Percentiles rank a stretch among this genome's conserved stretches.
These are phyloP conservation scores for Oeneis ivallda DNA, from an alignment of 2,888 invertebrate genomes.

Conservation along the genomic window DNA sequence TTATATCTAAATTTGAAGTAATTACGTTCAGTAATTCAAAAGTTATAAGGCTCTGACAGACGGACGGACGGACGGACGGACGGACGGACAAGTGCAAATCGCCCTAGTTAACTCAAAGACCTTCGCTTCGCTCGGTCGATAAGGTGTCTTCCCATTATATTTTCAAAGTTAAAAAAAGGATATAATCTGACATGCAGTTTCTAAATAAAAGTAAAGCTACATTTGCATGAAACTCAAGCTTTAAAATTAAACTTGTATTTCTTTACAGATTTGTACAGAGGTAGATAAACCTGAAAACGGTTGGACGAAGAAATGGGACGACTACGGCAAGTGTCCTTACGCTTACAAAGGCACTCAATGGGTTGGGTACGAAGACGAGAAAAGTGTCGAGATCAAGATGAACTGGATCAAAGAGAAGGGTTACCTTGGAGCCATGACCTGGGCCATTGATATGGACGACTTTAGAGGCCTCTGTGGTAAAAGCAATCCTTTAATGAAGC, in stretches of 20 bases:
- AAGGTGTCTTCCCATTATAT: too few relatives aligned
- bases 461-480: slow-evolving; percentile 91
- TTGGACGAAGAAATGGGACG: slow-evolving; percentile 94
- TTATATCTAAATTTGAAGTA: too few relatives aligned
- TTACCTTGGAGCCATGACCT: slow-evolving; percentile 92
- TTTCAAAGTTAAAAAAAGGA: too few relatives aligned
- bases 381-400: slow-evolving; percentile 93
- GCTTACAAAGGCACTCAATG: slow-evolving; percentile 93
- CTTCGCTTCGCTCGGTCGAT: too few relatives aligned
- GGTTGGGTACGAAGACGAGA: slow-evolving; percentile 93
- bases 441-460: slow-evolving; percentile 97
- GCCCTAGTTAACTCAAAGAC: too few relatives aligned
- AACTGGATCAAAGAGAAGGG: slow-evolving; percentile 92
- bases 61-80: too few relatives aligned
- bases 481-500: slow-evolving; percentile 87
- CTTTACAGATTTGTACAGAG: slow-evolving; percentile 87
- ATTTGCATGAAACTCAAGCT: too few relatives aligned
- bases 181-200: too few relatives aligned
- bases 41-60: too few relatives aligned
- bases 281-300: slow-evolving; percentile 85
- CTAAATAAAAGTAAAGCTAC: too few relatives aligned
- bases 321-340: slow-evolving; percentile 90
- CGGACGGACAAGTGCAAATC: too few relatives aligned
- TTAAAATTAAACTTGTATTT: background rate
- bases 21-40: too few relatives aligned